Base-by-base conservation (phyloP, 1,140 invertebrate genomes). In the Arion vulgaris region DNA sequence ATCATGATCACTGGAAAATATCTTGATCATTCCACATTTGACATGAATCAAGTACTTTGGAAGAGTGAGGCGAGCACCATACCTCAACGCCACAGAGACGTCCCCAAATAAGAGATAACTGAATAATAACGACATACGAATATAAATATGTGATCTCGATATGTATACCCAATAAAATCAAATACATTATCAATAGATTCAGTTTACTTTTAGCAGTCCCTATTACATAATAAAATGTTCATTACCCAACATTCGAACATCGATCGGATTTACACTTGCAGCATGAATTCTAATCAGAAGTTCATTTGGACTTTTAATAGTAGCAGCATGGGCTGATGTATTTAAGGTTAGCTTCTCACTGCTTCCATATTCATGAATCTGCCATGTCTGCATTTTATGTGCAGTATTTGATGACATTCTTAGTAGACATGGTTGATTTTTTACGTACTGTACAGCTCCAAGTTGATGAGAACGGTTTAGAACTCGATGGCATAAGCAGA, bases 181-280 rank as follows among this genome's bases (percentile, higher is more conserved):
- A n/a, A n/a, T n/a, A n/a, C n/a, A n/a, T n/a, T n/a, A n/a, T n/a
- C n/a, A n/a, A n/a, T n/a, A n/a, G n/a, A n/a, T n/a, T n/a, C n/a
- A n/a, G n/a, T n/a, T n/a, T n/a, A n/a, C n/a, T n/a, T n/a, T n/a
- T n/a, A n/a, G n/a, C 15, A 45, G 41, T 5, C 41, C 41, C 41
- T 45, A 45, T 45, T n/a, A n/a, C 9, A 57, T 57, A 57, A 57
- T 57, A n/a, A 36, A 75, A 4, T 0, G 41, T 1, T 57, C 34
- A 51, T 90, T 93, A 95, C 96, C 94, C 79, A 95, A 93, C 96
- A 98, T 98, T 71, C 94, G 94, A 19, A 97, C 91, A 93, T 99
- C 98, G 83, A 99, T 95, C 0, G 97, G 97, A 93, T 99, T 99
- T 0, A 99, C 93, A 72, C 96, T 96, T 1, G 97, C 94, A 34